Conservation (phyloP, 2,797 vertebrate species). For the Tapera naevia region DNA sequence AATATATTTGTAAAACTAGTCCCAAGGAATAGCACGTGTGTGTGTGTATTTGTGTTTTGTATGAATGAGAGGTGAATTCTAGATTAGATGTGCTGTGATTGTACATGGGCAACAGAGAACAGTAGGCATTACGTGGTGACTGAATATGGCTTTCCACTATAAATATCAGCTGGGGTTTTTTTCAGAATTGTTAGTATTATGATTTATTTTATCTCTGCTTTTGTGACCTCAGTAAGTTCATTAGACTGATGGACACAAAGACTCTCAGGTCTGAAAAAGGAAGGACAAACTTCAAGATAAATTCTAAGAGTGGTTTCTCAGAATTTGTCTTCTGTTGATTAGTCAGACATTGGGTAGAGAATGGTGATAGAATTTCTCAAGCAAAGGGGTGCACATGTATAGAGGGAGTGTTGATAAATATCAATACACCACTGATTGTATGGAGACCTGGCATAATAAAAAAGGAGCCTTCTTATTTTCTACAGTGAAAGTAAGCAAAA, state of each 20-base stretch:
- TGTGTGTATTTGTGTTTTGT: neutral
- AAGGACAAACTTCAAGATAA: neutral
- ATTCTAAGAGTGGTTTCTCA: neutral
- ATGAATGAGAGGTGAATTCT: neutral
- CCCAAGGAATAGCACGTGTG: neutral
- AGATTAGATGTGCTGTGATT: neutral
- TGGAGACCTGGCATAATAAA: neutral
- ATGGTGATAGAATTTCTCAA: neutral
- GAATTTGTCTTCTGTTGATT: neutral
- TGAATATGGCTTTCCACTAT: neutral
- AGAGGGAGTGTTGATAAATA: neutral
- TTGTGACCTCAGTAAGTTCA: neutral
- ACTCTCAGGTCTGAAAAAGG: neutral
- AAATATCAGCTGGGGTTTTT: neutral
- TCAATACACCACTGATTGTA: rapidly evolving
- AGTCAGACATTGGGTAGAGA: neutral
- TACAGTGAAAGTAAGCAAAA: neutral
- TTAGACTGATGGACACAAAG: neutral
- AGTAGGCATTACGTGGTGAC: neutral
- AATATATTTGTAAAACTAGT: neutral
- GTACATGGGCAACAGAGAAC: neutral
- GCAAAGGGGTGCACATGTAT: neutral
- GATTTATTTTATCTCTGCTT: neutral
- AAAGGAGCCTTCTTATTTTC: neutral
- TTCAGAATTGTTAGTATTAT: neutral